Evolutionary conservation across 2,797 vertebrate species (phyloP).

Genomic region (Carapus acus): DNA sequence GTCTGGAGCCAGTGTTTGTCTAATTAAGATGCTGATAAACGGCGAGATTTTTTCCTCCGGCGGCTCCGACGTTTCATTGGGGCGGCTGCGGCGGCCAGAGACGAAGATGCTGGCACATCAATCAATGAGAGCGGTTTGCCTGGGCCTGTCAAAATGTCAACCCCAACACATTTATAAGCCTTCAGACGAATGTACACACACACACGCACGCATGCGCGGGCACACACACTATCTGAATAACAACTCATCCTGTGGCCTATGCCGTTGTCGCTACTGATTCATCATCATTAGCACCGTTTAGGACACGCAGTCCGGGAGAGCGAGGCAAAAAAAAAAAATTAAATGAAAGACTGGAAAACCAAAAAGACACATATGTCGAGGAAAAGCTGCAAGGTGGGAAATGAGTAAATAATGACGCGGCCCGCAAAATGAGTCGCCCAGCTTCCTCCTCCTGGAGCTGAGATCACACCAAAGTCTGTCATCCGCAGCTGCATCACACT

Average conservation of each 20-base stretch:
- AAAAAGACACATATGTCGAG: constrained; percentile 49
- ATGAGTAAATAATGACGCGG: constrained; percentile 28
- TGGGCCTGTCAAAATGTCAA: constrained; percentile 72
- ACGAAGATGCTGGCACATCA: constrained; percentile 61
- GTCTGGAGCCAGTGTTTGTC: constrained; percentile 58
- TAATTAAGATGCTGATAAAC: constrained; percentile 71
- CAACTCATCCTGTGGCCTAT: constrained; percentile 60
- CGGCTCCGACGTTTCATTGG: constrained; percentile 53
- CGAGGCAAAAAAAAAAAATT: too few species aligned
- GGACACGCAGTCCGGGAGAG: constrained; percentile 44
- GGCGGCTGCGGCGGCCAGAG: constrained; percentile 39
- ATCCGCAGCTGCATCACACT: constrained; percentile 42
- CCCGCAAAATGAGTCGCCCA: constrained; percentile 40
- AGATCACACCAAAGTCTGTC: constrained; percentile 47
- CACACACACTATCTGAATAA: constrained; percentile 62
- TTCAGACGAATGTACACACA: constrained; percentile 61
- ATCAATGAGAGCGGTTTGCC: constrained; percentile 72
- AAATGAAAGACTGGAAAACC: too few species aligned
- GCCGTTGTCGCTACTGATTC: constrained; percentile 64
- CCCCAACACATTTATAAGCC: constrained; percentile 67
- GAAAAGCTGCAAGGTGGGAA: constrained; percentile 32
- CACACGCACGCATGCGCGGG: too few species aligned
- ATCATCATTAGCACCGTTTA: constrained; percentile 69
- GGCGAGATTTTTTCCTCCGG: constrained; percentile 54
- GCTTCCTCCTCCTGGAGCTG: constrained; percentile 34